A percentile compares a stretch with the other conserved stretches of the same genome.
Conservation (phyloP, 2,888 invertebrate genomes). For the Sialis lutaria region DNA sequence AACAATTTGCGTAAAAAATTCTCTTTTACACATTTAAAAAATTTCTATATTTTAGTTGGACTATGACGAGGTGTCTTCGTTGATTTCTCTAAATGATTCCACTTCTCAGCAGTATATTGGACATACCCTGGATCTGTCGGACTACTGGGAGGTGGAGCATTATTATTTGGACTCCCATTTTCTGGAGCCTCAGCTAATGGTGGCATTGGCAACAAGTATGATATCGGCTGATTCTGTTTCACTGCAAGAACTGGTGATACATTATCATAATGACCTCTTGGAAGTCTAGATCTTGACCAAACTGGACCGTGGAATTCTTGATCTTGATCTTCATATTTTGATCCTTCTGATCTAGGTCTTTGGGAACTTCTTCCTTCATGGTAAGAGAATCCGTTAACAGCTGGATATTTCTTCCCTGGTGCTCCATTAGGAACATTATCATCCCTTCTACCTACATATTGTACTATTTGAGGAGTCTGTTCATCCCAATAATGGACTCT, state of each 20-base stretch:
- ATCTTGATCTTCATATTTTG: background rate
- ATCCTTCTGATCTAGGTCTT: background rate
- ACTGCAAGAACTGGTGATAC: background rate
- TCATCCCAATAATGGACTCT: too few species aligned
- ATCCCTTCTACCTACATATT: too few species aligned
- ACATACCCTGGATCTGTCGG: constrained; percentile 59
- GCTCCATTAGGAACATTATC: too few species aligned
- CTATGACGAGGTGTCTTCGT: constrained; percentile 39
- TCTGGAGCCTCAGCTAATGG: constrained; percentile 24
- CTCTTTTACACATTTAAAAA: background rate
- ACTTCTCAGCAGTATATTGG: constrained; percentile 50
- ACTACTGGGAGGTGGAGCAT: constrained; percentile 30
- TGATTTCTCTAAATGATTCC: constrained; percentile 30
- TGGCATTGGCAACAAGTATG: constrained; percentile 30
- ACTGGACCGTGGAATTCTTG: constrained; percentile 2
- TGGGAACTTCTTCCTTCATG: too few species aligned
- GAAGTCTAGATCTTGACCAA: constrained; percentile 1
- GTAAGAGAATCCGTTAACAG: too few species aligned
- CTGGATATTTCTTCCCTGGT: too few species aligned
- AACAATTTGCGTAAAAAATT: background rate
- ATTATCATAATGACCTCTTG: background rate
- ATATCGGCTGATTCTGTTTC: constrained; percentile 2
- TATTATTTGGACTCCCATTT: constrained; percentile 26
- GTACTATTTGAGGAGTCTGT: too few species aligned
- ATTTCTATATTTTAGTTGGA: constrained; percentile 16